Percentiles rank a stretch among this genome's conserved stretches.
These are phyloP conservation scores for Hybos culiciformis DNA, from an alignment of 2,888 invertebrate species.

Conservation along the genomic window DNA sequence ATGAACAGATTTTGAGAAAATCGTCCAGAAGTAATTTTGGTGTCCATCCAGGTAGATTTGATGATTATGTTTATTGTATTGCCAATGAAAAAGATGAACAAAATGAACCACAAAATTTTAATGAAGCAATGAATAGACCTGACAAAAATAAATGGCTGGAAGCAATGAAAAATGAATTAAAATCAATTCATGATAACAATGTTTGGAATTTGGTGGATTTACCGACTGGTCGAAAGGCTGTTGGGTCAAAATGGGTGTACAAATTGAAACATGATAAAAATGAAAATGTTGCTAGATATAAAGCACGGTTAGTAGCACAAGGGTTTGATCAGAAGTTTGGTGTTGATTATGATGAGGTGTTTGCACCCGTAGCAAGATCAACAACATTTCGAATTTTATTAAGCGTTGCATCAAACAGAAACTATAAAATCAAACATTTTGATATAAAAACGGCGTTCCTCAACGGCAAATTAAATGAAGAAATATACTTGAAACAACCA, in stretches of 20 bases:
- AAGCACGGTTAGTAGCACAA: conserved; percentile 7
- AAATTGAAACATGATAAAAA: neutral
- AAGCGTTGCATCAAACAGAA: neutral
- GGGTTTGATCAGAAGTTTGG: conserved; percentile 4
- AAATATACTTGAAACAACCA: conserved; percentile 7
- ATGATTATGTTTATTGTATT: neutral
- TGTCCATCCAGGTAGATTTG: neutral
- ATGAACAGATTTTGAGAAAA: too few relatives aligned
- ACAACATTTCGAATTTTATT: conserved; percentile 5
- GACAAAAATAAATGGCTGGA: neutral
- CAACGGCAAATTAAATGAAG: conserved; percentile 1
- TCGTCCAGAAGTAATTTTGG: neutral
- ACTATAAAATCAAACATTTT: neutral
- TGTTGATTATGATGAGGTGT: conserved; percentile 7
- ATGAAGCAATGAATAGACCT: too few relatives aligned
- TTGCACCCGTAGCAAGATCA: conserved; percentile 3
- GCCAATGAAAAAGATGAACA: neutral
- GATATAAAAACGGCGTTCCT: conserved; percentile 8
- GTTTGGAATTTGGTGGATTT: conserved; percentile 6
- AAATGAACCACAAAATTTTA: too few relatives aligned
- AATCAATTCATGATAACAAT: neutral
- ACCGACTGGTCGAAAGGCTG: conserved; percentile 13
- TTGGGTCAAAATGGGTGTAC: conserved; percentile 14
- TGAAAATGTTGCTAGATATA: conserved; percentile 9
- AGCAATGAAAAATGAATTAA: conserved; percentile 3